These are phyloP conservation scores for Drosophila sulfurigaster DNA, from an alignment of 1,140 invertebrate species.

Conservation along the genomic window DNA sequence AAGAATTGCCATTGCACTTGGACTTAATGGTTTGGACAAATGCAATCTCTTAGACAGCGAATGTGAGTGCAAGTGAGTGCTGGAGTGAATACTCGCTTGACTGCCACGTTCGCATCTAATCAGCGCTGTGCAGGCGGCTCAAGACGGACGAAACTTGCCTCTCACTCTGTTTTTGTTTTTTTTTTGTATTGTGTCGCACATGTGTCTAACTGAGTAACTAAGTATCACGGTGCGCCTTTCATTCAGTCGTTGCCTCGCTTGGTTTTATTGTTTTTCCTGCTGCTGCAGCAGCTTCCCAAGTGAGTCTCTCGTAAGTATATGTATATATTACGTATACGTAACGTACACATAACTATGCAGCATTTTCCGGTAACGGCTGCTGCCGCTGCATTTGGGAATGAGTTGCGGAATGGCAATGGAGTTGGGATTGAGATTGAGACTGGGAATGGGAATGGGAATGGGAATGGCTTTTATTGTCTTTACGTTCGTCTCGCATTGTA, in stretches of 20 bases:
- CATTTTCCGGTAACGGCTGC: conserved; percentile 5
- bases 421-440: not conserved
- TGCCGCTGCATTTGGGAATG: conserved; percentile 15
- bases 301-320: not conserved
- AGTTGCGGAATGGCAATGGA: conserved; percentile 1
- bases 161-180: not conserved
- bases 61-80: not conserved
- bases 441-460: not conserved
- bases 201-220: conserved; percentile 28
- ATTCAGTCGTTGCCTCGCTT: not conserved
- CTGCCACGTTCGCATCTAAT: conserved; percentile 47
- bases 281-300: not conserved
- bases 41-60: conserved; percentile 22
- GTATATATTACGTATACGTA: conserved; percentile 1
- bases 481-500: conserved; percentile 24
- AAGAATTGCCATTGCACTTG: conserved; percentile 12
- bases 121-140: conserved; percentile 26
- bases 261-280: conserved; percentile 25
- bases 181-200: conserved; percentile 44
- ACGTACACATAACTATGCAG: conserved; percentile 11
- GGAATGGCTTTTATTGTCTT: conserved; percentile 39
- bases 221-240: conserved; percentile 17
- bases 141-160: conserved; percentile 28
- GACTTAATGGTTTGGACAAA: conserved; percentile 37
- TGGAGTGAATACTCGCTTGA: not conserved